phyloP scores from a whole-genome alignment of 2,888 invertebrate species.

The Mythimna lalbum region DNA sequence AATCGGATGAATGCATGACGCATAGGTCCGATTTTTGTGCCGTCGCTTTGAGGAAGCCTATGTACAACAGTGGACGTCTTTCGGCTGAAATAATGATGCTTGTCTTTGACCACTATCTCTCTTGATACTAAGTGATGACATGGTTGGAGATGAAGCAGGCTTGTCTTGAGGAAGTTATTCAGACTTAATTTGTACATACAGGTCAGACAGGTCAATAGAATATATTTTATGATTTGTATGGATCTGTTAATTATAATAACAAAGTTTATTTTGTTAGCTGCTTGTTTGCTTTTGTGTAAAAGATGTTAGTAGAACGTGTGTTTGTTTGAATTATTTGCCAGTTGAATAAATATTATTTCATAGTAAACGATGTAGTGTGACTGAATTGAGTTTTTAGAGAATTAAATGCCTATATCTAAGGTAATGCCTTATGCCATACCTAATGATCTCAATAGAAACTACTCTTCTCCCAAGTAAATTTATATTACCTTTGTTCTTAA shows the following conservation, averaged over 20 bases:
- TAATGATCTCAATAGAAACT: no score
- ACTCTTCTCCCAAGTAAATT: no score
- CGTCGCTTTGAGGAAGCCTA: no score
- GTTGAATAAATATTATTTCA: conserved; percentile 48
- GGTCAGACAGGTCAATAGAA: neutral
- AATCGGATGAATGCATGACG: no score
- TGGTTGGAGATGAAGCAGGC: neutral
- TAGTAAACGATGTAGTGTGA: conserved; percentile 40
- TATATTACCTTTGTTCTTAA: neutral
- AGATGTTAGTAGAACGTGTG: conserved; percentile 20
- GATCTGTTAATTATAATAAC: conserved; percentile 14
- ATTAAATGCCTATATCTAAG: neutral
- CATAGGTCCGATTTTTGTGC: no score
- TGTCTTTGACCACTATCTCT: neutral
- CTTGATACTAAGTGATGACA: neutral
- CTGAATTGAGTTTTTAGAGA: conserved; percentile 15
- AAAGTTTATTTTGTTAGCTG: conserved; percentile 13
- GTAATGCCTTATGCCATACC: neutral
- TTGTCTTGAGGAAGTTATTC: neutral
- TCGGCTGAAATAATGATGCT: neutral
- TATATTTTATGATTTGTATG: neutral
- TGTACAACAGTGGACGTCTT: no score
- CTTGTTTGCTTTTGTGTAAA: conserved; percentile 15
- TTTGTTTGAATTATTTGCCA: conserved; percentile 32
- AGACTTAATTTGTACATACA: neutral